Evolutionary conservation across 2,888 invertebrate genomes (phyloP).

Genomic region (Gastrophysa polygoni): DNA sequence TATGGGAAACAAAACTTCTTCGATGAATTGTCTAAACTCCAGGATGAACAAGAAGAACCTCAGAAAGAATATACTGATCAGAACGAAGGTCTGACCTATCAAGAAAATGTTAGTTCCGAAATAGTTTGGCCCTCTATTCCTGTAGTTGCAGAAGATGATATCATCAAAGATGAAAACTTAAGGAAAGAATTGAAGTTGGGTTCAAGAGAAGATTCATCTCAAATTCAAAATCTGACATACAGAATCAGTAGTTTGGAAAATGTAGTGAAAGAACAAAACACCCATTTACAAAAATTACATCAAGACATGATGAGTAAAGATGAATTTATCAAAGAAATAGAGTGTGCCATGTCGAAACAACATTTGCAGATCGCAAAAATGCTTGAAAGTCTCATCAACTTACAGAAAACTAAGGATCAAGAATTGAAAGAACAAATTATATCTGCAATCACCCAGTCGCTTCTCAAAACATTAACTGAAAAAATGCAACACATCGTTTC

Average conservation of each 20-base stretch:
- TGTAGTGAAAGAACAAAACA: slow-evolving; percentile 51
- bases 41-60: slow-evolving; percentile 38
- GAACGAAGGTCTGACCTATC: slow-evolving; percentile 26
- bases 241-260: slow-evolving; percentile 50
- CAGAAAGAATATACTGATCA: slow-evolving; percentile 38
- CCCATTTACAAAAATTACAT: slow-evolving; percentile 50
- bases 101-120: slow-evolving; percentile 29
- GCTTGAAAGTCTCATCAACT: slow-evolving; percentile 52
- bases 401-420: slow-evolving; percentile 60
- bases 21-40: slow-evolving; percentile 49
- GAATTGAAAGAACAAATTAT: slow-evolving; percentile 62
- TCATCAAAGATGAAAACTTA: slow-evolving; percentile 40
- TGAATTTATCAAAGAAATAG: slow-evolving; percentile 52
- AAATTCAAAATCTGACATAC: slow-evolving; percentile 49
- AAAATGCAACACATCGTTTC: slow-evolving; percentile 64
- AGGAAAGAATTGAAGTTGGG: slow-evolving; percentile 30
- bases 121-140: slow-evolving; percentile 47
- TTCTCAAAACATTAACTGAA: slow-evolving; percentile 52
- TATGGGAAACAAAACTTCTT: slow-evolving; percentile 52
- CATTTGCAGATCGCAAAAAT: slow-evolving; percentile 54
- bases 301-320: slow-evolving; percentile 48
- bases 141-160: slow-evolving; percentile 42
- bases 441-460: slow-evolving; percentile 62
- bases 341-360: slow-evolving; percentile 52
- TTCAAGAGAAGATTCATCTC: slow-evolving; percentile 39